Evolutionary conservation across 2,888 invertebrate species (phyloP), one percentile per base, ranked within the genome.

Genomic region (Colletes collaris): DNA sequence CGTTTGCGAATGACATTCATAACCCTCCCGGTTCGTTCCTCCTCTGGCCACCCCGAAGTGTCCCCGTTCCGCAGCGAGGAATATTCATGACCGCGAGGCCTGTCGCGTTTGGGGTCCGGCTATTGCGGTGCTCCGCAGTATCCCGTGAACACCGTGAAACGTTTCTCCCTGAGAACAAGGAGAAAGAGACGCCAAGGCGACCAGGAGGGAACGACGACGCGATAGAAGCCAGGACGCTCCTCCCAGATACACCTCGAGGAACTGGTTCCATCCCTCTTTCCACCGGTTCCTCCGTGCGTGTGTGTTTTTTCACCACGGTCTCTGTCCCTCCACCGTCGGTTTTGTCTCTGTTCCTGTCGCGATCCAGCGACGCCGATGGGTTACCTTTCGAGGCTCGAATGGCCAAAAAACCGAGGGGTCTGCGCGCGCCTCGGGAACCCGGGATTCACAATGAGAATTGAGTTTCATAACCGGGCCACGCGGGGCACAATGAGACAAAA

Each of bases 391-490:
- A 76, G 66, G 58, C 62, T 63, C 67, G 71, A 72, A 69, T 69
- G 83, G 68, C 70, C 11, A 70, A 71, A 69, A 82, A 71, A 44
- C 46, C 44, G 44, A 64, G 73, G 81, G 81, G 71, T 64, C 64
- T 62, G 55, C 50, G 69, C 37, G 58, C 65, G 44, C 44, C 71
- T 69, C 75, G 65, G 70, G 75, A 73, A 79, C 76, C 76, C 64
- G 37, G 68, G 63, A 64, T 63, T 68, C 81, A 89, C 89, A 90
- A 90, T 90, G 86, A 90, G 89, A 89, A 90, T 90, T 89, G 87
- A 89, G 89, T 90, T 90, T 90, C 89, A 89, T 90, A 89, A 90
- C 88, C 87, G 81, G 80, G 83, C 80, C 83, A 82, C 82, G 85
- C 71, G 85, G 85, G 82, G 81, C 89, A 90, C 90, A 90, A 90